phyloP scores from a whole-genome alignment of 2,113 vertebrate genomes.

The Noturus placidus region DNA sequence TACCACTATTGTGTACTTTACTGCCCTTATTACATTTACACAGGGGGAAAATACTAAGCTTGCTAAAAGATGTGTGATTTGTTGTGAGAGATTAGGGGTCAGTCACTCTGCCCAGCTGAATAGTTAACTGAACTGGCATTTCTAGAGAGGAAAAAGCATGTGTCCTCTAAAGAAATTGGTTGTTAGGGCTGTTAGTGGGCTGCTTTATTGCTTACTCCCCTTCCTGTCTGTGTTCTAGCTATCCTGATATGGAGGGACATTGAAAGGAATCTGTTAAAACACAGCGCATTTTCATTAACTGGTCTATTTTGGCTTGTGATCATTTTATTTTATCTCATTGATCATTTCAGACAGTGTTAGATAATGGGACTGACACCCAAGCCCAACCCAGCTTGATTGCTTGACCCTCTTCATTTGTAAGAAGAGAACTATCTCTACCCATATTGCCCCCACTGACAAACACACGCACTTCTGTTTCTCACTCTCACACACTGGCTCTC shows the following conservation, averaged over 20 bases:
- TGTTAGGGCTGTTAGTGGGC: slow-evolving; percentile 55
- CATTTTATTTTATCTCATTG: slow-evolving; percentile 86
- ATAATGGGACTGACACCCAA: slow-evolving; percentile 81
- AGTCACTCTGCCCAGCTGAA: slow-evolving; percentile 42
- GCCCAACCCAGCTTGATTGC: slow-evolving; percentile 80
- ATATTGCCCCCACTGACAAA: slow-evolving; percentile 61
- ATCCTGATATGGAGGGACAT: slow-evolving; percentile 66
- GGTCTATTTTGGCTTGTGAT: slow-evolving; percentile 89
- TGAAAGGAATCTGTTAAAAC: slow-evolving; percentile 74
- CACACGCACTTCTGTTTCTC: slow-evolving; percentile 39
- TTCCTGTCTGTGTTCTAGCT: slow-evolving; percentile 63
- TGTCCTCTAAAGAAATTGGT: slow-evolving; percentile 53
- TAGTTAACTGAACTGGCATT: slow-evolving; percentile 52
- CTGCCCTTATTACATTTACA: not conserved
- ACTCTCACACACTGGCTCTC: slow-evolving; percentile 66
- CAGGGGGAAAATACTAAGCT: slow-evolving; percentile 48
- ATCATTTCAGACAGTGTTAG: slow-evolving; percentile 85
- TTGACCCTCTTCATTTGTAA: slow-evolving; percentile 90
- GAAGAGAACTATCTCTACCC: slow-evolving; percentile 74
- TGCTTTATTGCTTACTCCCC: slow-evolving; percentile 75
- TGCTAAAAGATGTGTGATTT: slow-evolving; percentile 26
- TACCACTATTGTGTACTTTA: not conserved
- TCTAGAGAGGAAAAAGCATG: slow-evolving; percentile 47
- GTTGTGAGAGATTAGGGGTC: slow-evolving; percentile 38
- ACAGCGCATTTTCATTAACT: slow-evolving; percentile 87